Evolutionary conservation across 2,113 vertebrate genomes (phyloP).

Genomic region (Climacteris rufus): DNA sequence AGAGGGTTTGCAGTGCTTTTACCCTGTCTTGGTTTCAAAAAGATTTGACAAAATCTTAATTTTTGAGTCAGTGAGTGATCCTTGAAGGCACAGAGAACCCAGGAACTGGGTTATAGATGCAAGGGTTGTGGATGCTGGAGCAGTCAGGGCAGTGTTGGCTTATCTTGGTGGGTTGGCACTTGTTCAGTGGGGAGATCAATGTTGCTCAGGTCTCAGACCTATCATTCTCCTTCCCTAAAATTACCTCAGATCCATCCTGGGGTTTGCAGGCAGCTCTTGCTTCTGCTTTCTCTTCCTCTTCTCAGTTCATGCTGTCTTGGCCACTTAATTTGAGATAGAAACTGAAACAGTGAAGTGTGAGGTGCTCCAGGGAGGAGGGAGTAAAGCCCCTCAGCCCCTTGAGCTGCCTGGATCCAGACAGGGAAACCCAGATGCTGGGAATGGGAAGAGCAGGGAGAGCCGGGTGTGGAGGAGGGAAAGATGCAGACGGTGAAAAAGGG

Average conservation of each 20-base stretch:
- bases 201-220: not conserved
- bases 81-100: not conserved
- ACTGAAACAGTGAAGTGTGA: not conserved
- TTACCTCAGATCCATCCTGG: not conserved
- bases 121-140: not conserved
- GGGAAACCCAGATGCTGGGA: not conserved
- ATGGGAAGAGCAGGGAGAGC: not conserved
- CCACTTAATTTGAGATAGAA: not conserved
- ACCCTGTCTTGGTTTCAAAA: not conserved
- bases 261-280: not conserved
- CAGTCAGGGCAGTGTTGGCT: not conserved
- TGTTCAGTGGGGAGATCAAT: not conserved
- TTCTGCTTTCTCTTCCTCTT: not conserved
- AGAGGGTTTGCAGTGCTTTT: not conserved
- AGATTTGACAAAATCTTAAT: not conserved
- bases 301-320: not conserved
- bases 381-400: not conserved
- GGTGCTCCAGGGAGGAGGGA: not conserved
- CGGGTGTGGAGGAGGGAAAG: not conserved
- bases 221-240: not conserved
- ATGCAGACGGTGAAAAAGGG: not conserved
- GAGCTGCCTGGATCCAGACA: accelerated
- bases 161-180: not conserved
- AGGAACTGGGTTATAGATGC: not conserved
- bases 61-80: not conserved